Evolutionary conservation across 2,113 vertebrate species (phyloP).

Genomic region (Myrmecophaga tridactyla): DNA sequence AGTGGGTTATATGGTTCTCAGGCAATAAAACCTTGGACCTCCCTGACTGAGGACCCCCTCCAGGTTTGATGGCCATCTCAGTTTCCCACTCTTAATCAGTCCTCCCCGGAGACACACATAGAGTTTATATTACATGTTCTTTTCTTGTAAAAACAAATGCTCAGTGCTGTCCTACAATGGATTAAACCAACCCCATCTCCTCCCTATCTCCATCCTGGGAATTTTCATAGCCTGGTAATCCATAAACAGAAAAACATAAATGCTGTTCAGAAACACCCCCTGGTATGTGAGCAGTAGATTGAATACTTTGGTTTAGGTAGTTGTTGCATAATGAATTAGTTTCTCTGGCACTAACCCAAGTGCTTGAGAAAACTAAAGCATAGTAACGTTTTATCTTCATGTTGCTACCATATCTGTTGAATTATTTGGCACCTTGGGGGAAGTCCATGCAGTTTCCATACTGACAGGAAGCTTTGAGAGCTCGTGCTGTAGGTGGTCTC

Average conservation of each 20-base stretch:
- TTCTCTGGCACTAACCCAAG: constrained; percentile 77
- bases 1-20: constrained; percentile 39
- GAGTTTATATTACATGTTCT: constrained; percentile 47
- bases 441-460: constrained; percentile 69
- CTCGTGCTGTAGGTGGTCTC: constrained; percentile 82
- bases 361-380: constrained; percentile 66
- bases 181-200: not conserved
- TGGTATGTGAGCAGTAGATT: constrained; percentile 40
- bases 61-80: not conserved
- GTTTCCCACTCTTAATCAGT: constrained; percentile 27
- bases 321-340: constrained; percentile 67
- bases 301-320: constrained; percentile 42
- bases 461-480: constrained; percentile 76
- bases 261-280: not conserved
- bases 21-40: constrained; percentile 70
- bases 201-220: not conserved
- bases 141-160: constrained; percentile 60
- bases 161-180: constrained; percentile 23
- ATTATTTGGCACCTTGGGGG: constrained; percentile 66
- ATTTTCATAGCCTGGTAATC: constrained; percentile 27
- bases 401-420: constrained; percentile 69
- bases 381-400: constrained; percentile 75
- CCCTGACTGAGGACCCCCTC: constrained; percentile 43
- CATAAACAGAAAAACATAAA: constrained; percentile 22
- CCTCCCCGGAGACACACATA: not conserved